These are phyloP conservation scores for Philaenus spumarius DNA, from an alignment of 1,140 invertebrate species.

Conservation along the genomic window DNA sequence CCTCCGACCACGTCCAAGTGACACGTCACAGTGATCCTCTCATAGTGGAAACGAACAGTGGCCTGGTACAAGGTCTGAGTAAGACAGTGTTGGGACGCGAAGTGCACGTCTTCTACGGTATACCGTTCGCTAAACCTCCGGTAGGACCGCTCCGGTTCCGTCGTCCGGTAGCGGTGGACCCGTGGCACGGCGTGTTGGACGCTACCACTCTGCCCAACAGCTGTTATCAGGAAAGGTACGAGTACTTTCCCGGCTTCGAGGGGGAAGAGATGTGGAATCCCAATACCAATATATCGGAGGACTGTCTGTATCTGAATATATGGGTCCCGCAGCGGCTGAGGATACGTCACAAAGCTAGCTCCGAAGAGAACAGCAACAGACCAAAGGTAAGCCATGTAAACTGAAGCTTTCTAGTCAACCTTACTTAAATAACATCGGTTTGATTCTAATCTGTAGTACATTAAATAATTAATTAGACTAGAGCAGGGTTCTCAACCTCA, in stretches of 20 bases:
- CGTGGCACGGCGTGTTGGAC: constrained; percentile 77
- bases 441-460: no score
- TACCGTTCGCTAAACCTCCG: constrained; percentile 92
- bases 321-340: constrained; percentile 77
- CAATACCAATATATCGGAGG: constrained; percentile 86
- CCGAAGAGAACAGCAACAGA: constrained; percentile 21
- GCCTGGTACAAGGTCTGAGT: constrained; percentile 66
- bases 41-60: constrained; percentile 71
- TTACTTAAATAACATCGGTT: no score
- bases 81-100: constrained; percentile 69
- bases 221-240: constrained; percentile 79
- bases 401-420: no score
- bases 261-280: constrained; percentile 96
- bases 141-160: constrained; percentile 71
- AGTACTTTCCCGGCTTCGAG: constrained; percentile 80
- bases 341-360: constrained; percentile 50
- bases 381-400: constrained; percentile 24
- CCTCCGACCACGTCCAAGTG: no score
- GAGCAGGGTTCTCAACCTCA: no score
- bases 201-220: constrained; percentile 72
- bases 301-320: constrained; percentile 88
- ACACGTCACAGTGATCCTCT: constrained; percentile 53
- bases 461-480: no score
- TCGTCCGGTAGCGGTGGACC: constrained; percentile 73
- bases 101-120: constrained; percentile 86